A percentile compares a stretch with the other conserved stretches of the same genome.
These are phyloP conservation scores for Camelus dromedarius DNA, from an alignment of 2,113 vertebrate genomes.

Conservation along the genomic window DNA sequence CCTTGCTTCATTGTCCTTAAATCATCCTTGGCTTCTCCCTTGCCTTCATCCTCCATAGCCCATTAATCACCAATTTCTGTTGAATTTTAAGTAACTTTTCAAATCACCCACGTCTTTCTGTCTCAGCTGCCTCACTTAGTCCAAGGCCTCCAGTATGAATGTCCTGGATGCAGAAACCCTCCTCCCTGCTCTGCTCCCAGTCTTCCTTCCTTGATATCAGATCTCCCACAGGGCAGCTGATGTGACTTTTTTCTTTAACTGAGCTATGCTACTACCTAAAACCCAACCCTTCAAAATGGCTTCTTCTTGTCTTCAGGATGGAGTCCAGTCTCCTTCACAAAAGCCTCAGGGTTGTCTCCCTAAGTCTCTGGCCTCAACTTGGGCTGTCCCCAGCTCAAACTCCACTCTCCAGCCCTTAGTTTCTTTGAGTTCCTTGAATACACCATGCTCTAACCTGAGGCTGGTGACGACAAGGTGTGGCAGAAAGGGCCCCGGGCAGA, in stretches of 20 bases:
- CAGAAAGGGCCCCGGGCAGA: not conserved
- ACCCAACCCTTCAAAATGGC: not conserved
- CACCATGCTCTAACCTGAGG: not conserved
- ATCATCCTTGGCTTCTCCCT: not conserved
- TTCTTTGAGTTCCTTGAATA: not conserved
- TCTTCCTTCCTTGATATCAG: not conserved
- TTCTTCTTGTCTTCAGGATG: not conserved
- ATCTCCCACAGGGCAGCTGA: not conserved
- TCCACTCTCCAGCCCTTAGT: not conserved
- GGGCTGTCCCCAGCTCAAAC: not conserved
- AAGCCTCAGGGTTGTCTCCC: not conserved
- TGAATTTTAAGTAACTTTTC: not conserved
- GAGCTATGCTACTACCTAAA: conserved; percentile 19
- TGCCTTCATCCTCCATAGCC: not conserved
- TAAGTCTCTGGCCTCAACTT: not conserved
- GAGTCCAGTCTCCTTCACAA: not conserved
- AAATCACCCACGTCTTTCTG: not conserved
- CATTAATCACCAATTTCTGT: not conserved
- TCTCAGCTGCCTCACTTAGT: too few relatives aligned
- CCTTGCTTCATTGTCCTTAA: not conserved
- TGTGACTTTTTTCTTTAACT: not conserved
- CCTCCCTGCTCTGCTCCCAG: not conserved
- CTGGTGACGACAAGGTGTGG: not conserved
- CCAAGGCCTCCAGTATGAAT: not conserved
- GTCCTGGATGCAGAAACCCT: not conserved